These are phyloP conservation scores for Perizoma affinitatum DNA, from an alignment of 2,888 invertebrate species.

Conservation along the genomic window DNA sequence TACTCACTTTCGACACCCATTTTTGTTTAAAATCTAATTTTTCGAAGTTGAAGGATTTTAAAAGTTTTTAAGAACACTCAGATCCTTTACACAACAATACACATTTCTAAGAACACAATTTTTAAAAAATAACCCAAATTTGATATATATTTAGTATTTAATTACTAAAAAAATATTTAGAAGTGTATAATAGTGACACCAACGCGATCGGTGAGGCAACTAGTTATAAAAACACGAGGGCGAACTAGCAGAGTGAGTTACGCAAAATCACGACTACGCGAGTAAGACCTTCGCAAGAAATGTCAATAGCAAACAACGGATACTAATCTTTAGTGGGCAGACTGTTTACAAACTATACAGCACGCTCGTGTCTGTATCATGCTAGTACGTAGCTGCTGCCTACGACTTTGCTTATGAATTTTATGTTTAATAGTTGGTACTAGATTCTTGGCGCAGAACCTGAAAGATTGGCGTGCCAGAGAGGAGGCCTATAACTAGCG, in stretches of 20 bases:
- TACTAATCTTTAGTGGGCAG: slow-evolving; percentile 48
- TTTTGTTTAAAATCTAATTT: slow-evolving; percentile 25
- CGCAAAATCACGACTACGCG: slow-evolving; percentile 77
- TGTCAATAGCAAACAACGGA: slow-evolving; percentile 77
- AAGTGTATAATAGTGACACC: slow-evolving; percentile 47
- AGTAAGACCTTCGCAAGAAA: slow-evolving; percentile 77
- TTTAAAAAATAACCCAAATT: slow-evolving; percentile 2
- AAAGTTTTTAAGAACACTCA: background rate
- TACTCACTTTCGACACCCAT: slow-evolving; percentile 59
- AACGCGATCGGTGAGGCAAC: slow-evolving; percentile 61
- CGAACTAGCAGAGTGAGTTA: slow-evolving; percentile 67
- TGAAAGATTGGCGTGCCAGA: no score
- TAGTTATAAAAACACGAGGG: slow-evolving; percentile 65
- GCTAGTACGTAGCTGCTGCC: slow-evolving; percentile 24
- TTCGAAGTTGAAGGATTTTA: background rate
- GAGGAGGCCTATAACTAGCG: no score
- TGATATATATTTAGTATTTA: slow-evolving; percentile 6
- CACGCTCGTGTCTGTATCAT: slow-evolving; percentile 24
- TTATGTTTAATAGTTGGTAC: no score
- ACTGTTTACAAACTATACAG: slow-evolving; percentile 41
- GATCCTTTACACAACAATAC: background rate
- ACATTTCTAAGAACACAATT: background rate
- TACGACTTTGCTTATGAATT: slow-evolving; percentile 6
- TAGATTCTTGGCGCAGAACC: no score
- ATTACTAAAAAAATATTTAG: no score